Evolutionary conservation across 2,888 invertebrate species (phyloP).

Genomic region (Sphaerophoria rueppellii): DNA sequence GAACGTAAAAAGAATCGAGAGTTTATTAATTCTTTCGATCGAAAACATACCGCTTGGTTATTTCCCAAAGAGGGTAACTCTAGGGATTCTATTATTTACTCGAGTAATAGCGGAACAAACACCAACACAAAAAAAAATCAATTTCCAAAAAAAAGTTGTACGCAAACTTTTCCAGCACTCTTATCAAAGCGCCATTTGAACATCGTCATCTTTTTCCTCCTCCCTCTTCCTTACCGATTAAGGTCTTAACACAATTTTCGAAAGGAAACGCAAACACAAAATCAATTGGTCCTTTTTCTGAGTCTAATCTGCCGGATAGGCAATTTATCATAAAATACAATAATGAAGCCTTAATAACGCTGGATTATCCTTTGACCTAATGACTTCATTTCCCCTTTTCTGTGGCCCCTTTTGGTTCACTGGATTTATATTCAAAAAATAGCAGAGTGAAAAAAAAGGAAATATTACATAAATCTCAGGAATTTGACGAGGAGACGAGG

Average conservation of each 20-base stretch:
- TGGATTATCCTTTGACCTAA: conserved; percentile 63
- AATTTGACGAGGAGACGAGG: not conserved
- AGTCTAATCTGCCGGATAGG: conserved; percentile 36
- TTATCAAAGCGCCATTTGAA: not conserved
- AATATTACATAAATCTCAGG: not conserved
- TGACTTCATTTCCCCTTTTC: conserved; percentile 22
- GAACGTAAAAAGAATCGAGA: not conserved
- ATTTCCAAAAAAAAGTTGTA: conserved; percentile 22
- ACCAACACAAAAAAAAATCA: conserved; percentile 21
- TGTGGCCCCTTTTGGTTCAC: not conserved
- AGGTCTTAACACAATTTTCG: not conserved
- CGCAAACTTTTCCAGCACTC: conserved; percentile 1
- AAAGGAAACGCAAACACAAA: conserved; percentile 2
- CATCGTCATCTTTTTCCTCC: not conserved
- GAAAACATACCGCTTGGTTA: conserved; percentile 17
- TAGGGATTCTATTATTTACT: conserved; percentile 37
- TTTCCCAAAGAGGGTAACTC: not conserved
- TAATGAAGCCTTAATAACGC: conserved; percentile 55
- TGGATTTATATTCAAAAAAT: conserved; percentile 2
- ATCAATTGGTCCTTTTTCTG: conserved; percentile 12
- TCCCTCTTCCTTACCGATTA: not conserved
- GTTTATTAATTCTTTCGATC: conserved; percentile 48
- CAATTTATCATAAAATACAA: conserved; percentile 42
- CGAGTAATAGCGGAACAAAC: conserved; percentile 31
- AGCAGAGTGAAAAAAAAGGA: conserved; percentile 2